phyloP scores from a whole-genome alignment of 1,140 invertebrate genomes.

The Hylaeus anthracinus region DNA sequence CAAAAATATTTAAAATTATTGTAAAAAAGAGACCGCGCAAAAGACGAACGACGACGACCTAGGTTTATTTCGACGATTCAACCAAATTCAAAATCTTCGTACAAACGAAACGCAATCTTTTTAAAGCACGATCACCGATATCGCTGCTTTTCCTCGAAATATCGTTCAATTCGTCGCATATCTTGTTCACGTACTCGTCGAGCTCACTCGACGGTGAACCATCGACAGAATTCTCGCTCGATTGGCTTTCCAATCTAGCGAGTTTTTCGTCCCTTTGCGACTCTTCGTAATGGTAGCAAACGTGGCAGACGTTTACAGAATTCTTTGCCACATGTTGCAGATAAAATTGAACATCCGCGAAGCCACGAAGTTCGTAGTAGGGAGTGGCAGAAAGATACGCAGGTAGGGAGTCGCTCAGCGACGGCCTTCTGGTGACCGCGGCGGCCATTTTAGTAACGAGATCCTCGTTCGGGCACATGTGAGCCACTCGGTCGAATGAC shows the following conservation, averaged over 20 bases:
- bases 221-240: not conserved
- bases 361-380: slow-evolving; percentile 51
- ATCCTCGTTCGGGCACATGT: slow-evolving; percentile 61
- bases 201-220: not conserved
- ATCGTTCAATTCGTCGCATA: slow-evolving; percentile 52
- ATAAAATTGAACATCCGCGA: slow-evolving; percentile 53
- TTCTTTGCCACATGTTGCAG: slow-evolving; percentile 32
- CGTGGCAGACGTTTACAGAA: not conserved
- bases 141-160: slow-evolving; percentile 21
- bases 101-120: slow-evolving; percentile 21
- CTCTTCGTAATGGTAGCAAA: slow-evolving; percentile 46
- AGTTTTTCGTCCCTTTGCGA: slow-evolving; percentile 65
- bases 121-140: slow-evolving; percentile 9
- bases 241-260: slow-evolving; percentile 51
- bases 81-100: not conserved
- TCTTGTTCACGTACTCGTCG: slow-evolving; percentile 31
- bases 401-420: slow-evolving; percentile 59
- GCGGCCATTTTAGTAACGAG: slow-evolving; percentile 62
- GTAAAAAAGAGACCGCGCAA: not conserved
- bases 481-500: slow-evolving; percentile 68
- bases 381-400: slow-evolving; percentile 64
- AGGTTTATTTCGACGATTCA: not conserved
- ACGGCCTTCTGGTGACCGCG: slow-evolving; percentile 50
- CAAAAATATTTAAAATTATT: not conserved
- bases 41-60: too few species aligned